Evolutionary conservation across 2,888 invertebrate genomes (phyloP), one percentile per base, ranked within the genome.

Genomic region (Agrochola circellaris): DNA sequence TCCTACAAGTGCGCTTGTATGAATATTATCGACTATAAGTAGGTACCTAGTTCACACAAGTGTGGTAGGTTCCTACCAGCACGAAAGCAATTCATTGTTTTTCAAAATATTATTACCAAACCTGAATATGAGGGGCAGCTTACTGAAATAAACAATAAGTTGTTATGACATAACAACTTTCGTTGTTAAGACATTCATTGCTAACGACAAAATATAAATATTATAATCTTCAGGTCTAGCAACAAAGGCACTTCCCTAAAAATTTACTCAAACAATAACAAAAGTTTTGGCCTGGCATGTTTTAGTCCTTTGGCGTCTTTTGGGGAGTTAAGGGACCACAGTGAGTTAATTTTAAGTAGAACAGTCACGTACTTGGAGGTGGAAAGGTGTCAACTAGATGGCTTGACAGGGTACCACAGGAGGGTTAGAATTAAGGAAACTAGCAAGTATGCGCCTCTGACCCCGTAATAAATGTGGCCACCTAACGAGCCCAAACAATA

Each of bases 31-130:
- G 20, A 60, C 30, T 61, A 30, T 30, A 60, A 9, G 30, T 30
- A 30, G 11, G 9, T 5, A n/a, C 20, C 20, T 20, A 61, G 2
- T 30, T 30, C 11, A 20, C 20, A 20, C 11, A 61, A 30, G 20
- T 61, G 61, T 11, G 11, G 11, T 30, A 61, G 30, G 13, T 66
- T 66, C 7, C 3, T 34, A 38, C 5, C 8, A 42, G 8, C 7
- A 20, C 0, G 7, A 68, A 38, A 76, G 76, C 77, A 61, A 56
- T 26, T 26, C 0, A 58, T n/a, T 58, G 48, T 48, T 58, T 56
- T 48, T 26, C 75, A 78, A 78, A 78, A 62, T 78, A 76, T 56
- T 64, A 58, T 30, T 30, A 38, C 17, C 30, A 30, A 17, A 66
- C 20, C 9, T 48, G 26, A 38, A 13, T 3, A 9, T 0, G 20